Evolutionary conservation across 2,797 vertebrate genomes (phyloP).

Genomic region (Siniperca obscura): DNA sequence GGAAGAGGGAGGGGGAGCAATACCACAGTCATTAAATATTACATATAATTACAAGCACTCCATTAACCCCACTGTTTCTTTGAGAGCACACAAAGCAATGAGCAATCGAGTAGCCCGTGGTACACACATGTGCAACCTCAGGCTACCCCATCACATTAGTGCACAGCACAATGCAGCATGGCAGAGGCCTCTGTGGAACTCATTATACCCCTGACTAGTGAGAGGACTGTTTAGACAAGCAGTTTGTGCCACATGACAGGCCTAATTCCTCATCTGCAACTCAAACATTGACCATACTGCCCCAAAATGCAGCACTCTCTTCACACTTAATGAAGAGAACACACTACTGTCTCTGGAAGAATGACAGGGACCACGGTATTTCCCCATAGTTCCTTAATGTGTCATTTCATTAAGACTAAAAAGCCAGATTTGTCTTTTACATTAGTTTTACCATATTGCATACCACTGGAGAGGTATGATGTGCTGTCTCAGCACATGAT

Average conservation of each 20-base stretch:
- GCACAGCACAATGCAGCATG: constrained; percentile 33
- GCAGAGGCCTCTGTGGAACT: constrained; percentile 61
- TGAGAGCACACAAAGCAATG: constrained; percentile 35
- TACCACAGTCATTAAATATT: constrained; percentile 66
- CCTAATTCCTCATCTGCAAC: constrained; percentile 60
- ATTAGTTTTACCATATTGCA: constrained; percentile 13
- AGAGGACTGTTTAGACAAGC: constrained; percentile 72
- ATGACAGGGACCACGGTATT: constrained; percentile 14
- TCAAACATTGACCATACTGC: constrained; percentile 55
- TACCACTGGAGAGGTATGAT: background rate
- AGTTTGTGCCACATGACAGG: constrained; percentile 70
- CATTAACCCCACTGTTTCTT: constrained; percentile 65
- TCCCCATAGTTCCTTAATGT: constrained; percentile 5
- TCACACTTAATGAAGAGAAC: constrained; percentile 46
- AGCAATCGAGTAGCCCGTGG: constrained; percentile 29
- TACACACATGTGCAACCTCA: constrained; percentile 29
- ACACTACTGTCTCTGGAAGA: constrained; percentile 2
- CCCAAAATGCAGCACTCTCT: constrained; percentile 31
- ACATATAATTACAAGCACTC: constrained; percentile 68
- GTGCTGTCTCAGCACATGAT: background rate
- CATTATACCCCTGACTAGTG: constrained; percentile 62
- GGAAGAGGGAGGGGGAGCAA: background rate
- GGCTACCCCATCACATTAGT: constrained; percentile 54
- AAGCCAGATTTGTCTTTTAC: background rate
- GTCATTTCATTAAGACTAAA: constrained; percentile 12